Conservation (phyloP, 2,888 invertebrate genomes). For the Thysanoteuthis rhombus region DNA sequence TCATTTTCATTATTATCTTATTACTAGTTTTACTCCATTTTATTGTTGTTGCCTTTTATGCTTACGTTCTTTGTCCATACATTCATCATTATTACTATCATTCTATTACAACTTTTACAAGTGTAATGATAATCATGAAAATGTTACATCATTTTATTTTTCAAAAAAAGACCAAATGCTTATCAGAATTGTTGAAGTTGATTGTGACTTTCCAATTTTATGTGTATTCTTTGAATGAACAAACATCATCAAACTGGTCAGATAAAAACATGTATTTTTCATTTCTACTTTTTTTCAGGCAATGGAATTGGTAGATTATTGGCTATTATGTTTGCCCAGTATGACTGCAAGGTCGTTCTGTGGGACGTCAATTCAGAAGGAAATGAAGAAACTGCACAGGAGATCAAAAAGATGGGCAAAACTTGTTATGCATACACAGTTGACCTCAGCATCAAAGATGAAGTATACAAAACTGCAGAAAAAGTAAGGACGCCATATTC, state of each 20-base stretch:
- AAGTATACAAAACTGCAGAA: slow-evolving; percentile 57
- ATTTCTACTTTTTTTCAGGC: slow-evolving; percentile 49
- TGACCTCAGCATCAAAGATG: slow-evolving; percentile 60
- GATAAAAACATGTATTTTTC: not conserved
- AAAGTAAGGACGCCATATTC: slow-evolving; percentile 45
- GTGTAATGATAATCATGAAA: no score
- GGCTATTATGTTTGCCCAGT: slow-evolving; percentile 59
- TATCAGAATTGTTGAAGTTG: no score
- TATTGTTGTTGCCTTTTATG: no score
- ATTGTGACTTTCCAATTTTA: no score
- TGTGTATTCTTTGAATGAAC: not conserved
- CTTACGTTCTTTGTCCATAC: no score
- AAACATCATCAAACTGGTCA: not conserved
- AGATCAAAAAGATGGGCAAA: slow-evolving; percentile 47
- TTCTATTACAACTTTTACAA: no score
- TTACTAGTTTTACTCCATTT: no score
- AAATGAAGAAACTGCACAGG: slow-evolving; percentile 56
- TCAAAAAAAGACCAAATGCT: no score
- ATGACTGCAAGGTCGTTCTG: slow-evolving; percentile 60
- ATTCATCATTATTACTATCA: no score
- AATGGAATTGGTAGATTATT: slow-evolving; percentile 66
- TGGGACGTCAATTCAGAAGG: slow-evolving; percentile 64
- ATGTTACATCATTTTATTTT: no score
- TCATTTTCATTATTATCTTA: no score
- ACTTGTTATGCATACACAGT: slow-evolving; percentile 54